A percentile compares a stretch with the other conserved stretches of the same genome.
These are phyloP conservation scores for Ammodramus savannarum DNA, from an alignment of 2,113 vertebrate genomes.

Conservation along the genomic window DNA sequence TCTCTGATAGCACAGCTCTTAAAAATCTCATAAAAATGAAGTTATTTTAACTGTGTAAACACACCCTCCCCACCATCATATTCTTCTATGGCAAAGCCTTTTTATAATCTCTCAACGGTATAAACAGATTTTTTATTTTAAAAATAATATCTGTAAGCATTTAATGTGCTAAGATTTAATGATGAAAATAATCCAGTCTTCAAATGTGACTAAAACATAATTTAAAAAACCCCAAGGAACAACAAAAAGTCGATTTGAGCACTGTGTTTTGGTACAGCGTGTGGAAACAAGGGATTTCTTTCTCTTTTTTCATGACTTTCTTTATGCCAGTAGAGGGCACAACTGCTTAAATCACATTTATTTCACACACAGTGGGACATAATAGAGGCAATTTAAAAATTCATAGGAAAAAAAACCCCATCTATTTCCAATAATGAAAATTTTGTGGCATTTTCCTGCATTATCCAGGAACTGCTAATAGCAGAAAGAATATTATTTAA, in stretches of 20 bases:
- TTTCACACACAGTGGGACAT: not conserved
- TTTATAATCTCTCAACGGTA: not conserved
- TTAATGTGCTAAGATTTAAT: not conserved
- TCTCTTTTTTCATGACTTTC: not conserved
- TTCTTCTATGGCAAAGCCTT: not conserved
- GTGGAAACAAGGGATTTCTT: not conserved
- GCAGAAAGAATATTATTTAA: not conserved
- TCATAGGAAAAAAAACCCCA: not conserved
- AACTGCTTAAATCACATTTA: constrained; percentile 55
- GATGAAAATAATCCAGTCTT: not conserved
- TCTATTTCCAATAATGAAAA: not conserved
- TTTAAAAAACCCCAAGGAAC: not conserved
- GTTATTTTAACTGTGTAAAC: not conserved
- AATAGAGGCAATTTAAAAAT: not conserved
- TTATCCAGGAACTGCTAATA: not conserved
- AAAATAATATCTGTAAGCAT: not conserved
- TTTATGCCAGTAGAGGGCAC: constrained; percentile 66
- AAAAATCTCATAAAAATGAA: not conserved
- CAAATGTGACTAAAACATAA: not conserved
- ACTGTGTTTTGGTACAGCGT: not conserved
- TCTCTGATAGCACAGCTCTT: not conserved
- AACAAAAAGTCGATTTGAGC: not conserved
- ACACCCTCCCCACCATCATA: not conserved
- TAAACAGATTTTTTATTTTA: not conserved
- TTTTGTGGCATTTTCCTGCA: not conserved